These are phyloP conservation scores for Silurus lanzhouensis DNA, from an alignment of 2,797 vertebrate species.

Conservation along the genomic window DNA sequence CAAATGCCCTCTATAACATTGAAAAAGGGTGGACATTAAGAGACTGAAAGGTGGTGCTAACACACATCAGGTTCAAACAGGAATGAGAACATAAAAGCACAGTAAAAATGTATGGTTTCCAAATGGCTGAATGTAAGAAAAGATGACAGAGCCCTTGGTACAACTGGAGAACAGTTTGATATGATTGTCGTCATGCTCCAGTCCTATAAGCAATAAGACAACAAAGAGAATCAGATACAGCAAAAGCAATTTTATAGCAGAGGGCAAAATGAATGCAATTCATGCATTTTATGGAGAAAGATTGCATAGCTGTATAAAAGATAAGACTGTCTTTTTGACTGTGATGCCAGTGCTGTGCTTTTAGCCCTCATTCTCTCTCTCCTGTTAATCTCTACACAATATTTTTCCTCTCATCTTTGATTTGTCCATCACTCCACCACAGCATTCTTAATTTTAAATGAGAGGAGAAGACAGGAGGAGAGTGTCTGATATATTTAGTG, in stretches of 20 bases:
- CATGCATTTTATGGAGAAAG: conserved; percentile 76
- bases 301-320: conserved; percentile 83
- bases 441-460: conserved; percentile 23
- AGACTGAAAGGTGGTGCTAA: conserved; percentile 57
- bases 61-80: conserved; percentile 59
- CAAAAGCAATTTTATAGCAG: conserved; percentile 56
- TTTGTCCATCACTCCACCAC: conserved; percentile 33
- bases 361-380: conserved; percentile 56
- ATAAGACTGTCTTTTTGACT: conserved; percentile 67
- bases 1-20: conserved; percentile 68
- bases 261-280: conserved; percentile 57
- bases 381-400: conserved; percentile 21
- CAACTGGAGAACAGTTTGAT: conserved; percentile 74
- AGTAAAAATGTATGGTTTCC: conserved; percentile 65
- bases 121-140: conserved; percentile 62
- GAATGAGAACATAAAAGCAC: conserved; percentile 56
- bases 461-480: conserved; percentile 52
- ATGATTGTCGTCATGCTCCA: conserved; percentile 77
- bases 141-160: conserved; percentile 80
- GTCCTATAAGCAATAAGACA: conserved; percentile 67
- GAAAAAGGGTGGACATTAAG: conserved; percentile 59
- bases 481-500: conserved; percentile 49
- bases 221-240: conserved; percentile 57
- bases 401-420: conserved; percentile 20
- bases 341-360: conserved; percentile 67